Evolutionary conservation across 2,113 vertebrate species (phyloP), one percentile per base, ranked within the genome.

Genomic region (Gobiocypris rarus): DNA sequence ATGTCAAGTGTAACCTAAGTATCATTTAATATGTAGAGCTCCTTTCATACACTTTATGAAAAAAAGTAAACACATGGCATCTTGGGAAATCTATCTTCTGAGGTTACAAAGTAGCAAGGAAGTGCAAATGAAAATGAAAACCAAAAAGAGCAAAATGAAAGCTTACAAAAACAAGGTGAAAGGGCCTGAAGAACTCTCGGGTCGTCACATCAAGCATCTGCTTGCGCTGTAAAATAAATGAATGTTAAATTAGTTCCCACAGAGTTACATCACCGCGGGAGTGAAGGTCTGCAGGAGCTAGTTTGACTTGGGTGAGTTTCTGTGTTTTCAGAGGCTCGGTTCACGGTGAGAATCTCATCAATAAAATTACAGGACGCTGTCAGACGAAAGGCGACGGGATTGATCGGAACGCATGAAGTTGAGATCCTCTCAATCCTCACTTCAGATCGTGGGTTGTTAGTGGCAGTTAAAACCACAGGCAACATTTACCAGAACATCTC

Each of bases 361-460:
- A 75, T 50, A 31, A 75, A 75, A 75, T 75, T 52, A 75, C 48
- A 74, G 24, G 70, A 59, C 59, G 75, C 75, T 41, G 34, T 77
- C 75, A 63, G 56, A 79, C 8, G 38, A 78, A 78, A 61, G 28
- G 17, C 48, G 17, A 38, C 19, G 52, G 38, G 74, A 76, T 14
- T 76, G 50, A 76, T 38, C 31, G 41, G 75, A 77, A 76, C n/a
- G 26, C 65, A 41, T 10, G 19, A 69, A 10, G 65, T 1, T 69
- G 65, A 69, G n/a, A 45, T 24, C n/a, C 41, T 73, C 70, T 48
- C n/a, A 6, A n/a, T 77, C 31, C 41, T 76, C 54, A 1, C 31
- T 15, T 26, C 65, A 41, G 34, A 70, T 70, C 67, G 9, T 10
- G 4, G 10, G 24, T 31, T 48, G 45, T 52, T 31, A 31, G 24